Percentiles rank a stretch among this genome's conserved stretches.
These are phyloP conservation scores for Hartigia nigra DNA, from an alignment of 2,888 invertebrate genomes.

Conservation along the genomic window DNA sequence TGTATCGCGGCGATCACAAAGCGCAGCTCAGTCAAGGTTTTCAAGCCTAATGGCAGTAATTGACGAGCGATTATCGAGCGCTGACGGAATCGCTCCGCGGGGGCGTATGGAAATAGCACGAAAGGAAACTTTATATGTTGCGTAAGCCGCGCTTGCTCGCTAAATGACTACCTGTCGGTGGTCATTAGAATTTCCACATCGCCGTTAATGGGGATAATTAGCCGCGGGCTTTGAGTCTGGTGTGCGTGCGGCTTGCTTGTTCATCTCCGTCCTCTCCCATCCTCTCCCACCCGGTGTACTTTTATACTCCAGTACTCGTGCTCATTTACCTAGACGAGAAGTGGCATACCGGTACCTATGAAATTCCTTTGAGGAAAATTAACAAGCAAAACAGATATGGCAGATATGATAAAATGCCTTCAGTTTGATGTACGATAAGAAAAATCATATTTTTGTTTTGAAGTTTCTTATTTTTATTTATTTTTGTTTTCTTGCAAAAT, in stretches of 20 bases:
- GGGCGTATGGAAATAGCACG: constrained; percentile 26
- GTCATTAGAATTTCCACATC: constrained; percentile 42
- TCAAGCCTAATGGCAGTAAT: constrained; percentile 24
- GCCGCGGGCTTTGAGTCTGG: constrained; percentile 20
- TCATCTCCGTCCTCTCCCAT: background rate
- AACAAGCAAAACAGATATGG: background rate
- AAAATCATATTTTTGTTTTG: background rate
- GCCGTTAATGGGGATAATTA: constrained; percentile 42
- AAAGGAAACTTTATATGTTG: constrained; percentile 26
- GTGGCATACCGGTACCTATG: background rate
- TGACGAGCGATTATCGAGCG: constrained; percentile 25
- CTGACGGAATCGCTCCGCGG: constrained; percentile 16
- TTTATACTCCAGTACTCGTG: background rate
- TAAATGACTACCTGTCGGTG: constrained; percentile 34
- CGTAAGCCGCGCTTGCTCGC: constrained; percentile 27
- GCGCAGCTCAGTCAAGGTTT: constrained; percentile 3
- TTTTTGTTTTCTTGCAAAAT: too few species aligned
- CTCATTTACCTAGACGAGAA: background rate
- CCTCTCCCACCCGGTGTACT: background rate
- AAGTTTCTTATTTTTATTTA: background rate
- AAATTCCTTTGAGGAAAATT: background rate
- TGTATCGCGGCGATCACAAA: constrained; percentile 5
- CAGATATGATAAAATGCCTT: too few species aligned
- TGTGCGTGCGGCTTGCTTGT: background rate
- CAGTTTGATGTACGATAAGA: too few species aligned